Conservation (phyloP, 2,113 vertebrate species). For the Hippocampus mohnikei region DNA sequence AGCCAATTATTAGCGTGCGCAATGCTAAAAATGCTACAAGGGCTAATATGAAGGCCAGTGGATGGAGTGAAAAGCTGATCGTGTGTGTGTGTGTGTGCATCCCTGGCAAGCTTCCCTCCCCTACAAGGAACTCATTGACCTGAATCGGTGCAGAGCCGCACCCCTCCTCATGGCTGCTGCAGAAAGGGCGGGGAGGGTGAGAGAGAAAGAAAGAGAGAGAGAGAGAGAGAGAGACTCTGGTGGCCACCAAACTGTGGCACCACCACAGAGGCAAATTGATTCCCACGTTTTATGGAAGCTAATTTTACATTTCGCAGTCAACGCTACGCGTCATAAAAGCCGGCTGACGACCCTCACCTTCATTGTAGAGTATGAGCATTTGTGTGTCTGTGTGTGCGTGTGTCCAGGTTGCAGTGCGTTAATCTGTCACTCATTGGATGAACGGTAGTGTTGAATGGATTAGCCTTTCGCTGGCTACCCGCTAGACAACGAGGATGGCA, state of each 20-base stretch:
- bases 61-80: conserved; percentile 21
- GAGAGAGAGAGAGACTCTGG: conserved; percentile 53
- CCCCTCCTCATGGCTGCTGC: conserved; percentile 61
- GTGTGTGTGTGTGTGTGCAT: conserved; percentile 31
- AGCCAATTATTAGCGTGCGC: conserved; percentile 19
- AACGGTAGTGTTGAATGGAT: conserved; percentile 51
- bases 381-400: background rate
- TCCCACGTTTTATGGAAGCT: background rate
- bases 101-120: conserved; percentile 73
- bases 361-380: background rate
- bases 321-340: background rate
- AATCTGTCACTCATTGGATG: conserved; percentile 53
- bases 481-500: conserved; percentile 40
- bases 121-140: conserved; percentile 82
- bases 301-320: background rate
- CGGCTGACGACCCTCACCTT: background rate
- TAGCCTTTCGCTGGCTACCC: conserved; percentile 40
- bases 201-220: background rate
- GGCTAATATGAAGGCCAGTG: conserved; percentile 47
- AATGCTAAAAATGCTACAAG: conserved; percentile 29
- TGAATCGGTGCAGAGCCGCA: conserved; percentile 79
- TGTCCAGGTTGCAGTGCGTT: conserved; percentile 32
- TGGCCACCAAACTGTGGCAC: conserved; percentile 46
- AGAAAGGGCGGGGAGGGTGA: conserved; percentile 8
- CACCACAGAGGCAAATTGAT: background rate